Evolutionary conservation across 2,888 invertebrate genomes (phyloP).

Genomic region (Brachynemurus nebulosus): DNA sequence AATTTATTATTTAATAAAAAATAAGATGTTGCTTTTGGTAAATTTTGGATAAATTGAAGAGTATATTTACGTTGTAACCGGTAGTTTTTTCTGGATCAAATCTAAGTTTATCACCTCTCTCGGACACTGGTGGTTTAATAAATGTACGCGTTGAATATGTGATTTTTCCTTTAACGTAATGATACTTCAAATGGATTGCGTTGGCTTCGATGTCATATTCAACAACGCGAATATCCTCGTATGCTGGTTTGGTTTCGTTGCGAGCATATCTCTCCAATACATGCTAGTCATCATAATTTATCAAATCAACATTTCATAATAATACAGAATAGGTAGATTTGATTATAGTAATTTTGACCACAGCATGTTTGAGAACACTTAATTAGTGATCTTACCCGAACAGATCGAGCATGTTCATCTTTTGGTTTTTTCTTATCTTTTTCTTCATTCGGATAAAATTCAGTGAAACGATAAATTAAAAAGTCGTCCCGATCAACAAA

Average conservation of each 20-base stretch:
- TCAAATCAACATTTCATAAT: not conserved
- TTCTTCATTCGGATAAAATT: no score
- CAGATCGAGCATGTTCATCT: conserved; percentile 26
- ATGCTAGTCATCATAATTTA: conserved; percentile 28
- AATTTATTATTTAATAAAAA: no score
- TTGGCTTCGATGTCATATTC: conserved; percentile 47
- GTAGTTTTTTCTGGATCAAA: conserved; percentile 49
- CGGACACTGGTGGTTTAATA: conserved; percentile 52
- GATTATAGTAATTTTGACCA: not conserved
- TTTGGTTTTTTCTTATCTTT: no score
- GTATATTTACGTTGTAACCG: conserved; percentile 53
- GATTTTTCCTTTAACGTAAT: conserved; percentile 44
- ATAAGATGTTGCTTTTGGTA: not conserved
- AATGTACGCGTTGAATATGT: conserved; percentile 50
- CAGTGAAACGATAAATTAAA: conserved; percentile 15
- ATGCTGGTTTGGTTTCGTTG: conserved; percentile 38
- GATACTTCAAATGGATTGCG: conserved; percentile 46
- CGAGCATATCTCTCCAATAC: conserved; percentile 49
- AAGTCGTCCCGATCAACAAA: conserved; percentile 43
- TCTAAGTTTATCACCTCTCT: conserved; percentile 50
- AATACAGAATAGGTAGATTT: not conserved
- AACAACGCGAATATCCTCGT: conserved; percentile 48
- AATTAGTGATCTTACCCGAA: conserved; percentile 22
- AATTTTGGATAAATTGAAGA: conserved; percentile 19
- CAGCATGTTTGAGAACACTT: not conserved